Base-by-base conservation (phyloP, 2,888 invertebrate genomes). In the Lampropteryx suffumata region DNA sequence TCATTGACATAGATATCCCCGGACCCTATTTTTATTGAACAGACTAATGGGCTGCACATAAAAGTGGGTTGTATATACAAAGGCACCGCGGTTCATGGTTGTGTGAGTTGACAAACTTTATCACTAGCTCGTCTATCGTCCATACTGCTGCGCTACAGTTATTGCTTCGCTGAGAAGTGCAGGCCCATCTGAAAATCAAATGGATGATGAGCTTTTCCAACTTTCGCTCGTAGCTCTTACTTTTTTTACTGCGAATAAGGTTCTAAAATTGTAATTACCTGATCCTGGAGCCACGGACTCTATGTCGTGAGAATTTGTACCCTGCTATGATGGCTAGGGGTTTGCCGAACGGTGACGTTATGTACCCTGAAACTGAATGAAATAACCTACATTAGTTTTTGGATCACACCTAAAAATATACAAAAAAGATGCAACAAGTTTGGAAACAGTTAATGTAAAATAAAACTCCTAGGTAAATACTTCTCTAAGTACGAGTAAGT, bases 131-230 rank as follows among this genome's bases (percentile, higher is more conserved):
- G 0, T 32, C 37, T 1, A 53, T 7, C 0, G 34, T 48, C 7
- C 26, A 26, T 11, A 44, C 43, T 0, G 40, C 43, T 8, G 53
- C 58, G 17, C 13, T 14, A 14, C 58, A 59, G 2, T 51, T 39
- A 13, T 28, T 42, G 10, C 35, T 40, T 9, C 45, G 39, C 7
- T 53, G 55, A 1, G 52, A 50, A 4, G 58, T 48, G 9, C 58
- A 59, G 0, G 40, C 41, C 58, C 58, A 59, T 9, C 49, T 42
- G 11, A 12, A 39, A 35, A 13, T 9, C 28, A 17, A 12, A 17
- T n/a, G n/a, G n/a, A n/a, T n/a, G n/a, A n/a, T n/a, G n/a, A n/a
- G n/a, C n/a, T n/a, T n/a, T n/a, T n/a, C n/a, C n/a, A n/a, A n/a
- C n/a, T n/a, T n/a, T n/a, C n/a, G n/a, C n/a, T n/a, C n/a, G n/a